Conservation (phyloP, 1,140 invertebrate genomes). For the Macrotrachela quadricornifera region DNA sequence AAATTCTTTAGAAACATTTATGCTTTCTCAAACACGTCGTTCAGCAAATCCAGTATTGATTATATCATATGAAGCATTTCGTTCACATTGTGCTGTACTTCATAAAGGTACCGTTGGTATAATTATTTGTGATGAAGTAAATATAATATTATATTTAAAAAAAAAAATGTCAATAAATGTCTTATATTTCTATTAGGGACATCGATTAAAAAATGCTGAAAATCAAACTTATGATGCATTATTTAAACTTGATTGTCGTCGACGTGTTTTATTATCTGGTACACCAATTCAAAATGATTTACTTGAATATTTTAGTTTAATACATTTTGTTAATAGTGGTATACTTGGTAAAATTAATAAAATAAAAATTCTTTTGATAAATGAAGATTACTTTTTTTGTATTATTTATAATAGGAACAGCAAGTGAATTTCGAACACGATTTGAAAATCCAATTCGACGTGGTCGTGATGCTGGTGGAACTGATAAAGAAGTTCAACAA, state of each 20-base stretch:
- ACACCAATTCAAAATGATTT: constrained; percentile 99
- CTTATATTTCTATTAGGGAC: no score
- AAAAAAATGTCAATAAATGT: constrained; percentile 11
- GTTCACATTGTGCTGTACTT: constrained; percentile 49
- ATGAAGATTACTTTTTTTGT: neutral
- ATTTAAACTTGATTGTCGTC: constrained; percentile 61
- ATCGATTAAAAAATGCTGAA: constrained; percentile 87
- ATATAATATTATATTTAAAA: constrained; percentile 2
- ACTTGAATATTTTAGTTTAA: constrained; percentile 86
- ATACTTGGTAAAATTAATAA: constrained; percentile 37
- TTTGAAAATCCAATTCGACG: constrained; percentile 77
- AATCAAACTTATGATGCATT: constrained; percentile 47
- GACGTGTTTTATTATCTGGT: constrained; percentile 79
- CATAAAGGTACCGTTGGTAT: constrained; percentile 76
- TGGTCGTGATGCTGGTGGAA: constrained; percentile 74
- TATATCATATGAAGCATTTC: constrained; percentile 95
- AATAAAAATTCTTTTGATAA: neutral
- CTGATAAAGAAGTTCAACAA: constrained; percentile 50
- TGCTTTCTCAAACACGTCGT: constrained; percentile 35
- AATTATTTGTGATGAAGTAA: constrained; percentile 81
- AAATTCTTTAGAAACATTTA: constrained; percentile 22
- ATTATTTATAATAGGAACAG: constrained; percentile 39
- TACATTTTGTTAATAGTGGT: constrained; percentile 95
- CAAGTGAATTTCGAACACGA: constrained; percentile 66
- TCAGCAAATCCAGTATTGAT: constrained; percentile 64